These are phyloP conservation scores for Ardeotis arabs DNA, from an alignment of 2,113 vertebrate genomes.

Conservation along the genomic window DNA sequence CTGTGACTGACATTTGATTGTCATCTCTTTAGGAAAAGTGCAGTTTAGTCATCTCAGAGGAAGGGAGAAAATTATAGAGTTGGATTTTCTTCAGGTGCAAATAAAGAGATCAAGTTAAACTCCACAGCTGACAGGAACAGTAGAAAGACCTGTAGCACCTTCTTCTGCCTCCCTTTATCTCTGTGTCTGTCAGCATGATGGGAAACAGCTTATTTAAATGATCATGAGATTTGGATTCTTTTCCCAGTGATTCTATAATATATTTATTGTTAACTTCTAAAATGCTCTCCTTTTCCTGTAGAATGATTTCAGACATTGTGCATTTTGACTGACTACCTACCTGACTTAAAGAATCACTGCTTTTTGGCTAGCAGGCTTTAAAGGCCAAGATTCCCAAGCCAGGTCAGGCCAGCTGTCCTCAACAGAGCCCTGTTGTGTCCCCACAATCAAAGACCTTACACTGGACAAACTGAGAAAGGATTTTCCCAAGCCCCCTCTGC, in stretches of 20 bases:
- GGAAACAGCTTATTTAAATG: not conserved
- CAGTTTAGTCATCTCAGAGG: not conserved
- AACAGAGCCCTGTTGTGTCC: not conserved
- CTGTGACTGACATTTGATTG: not conserved
- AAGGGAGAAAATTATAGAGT: not conserved
- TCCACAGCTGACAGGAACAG: not conserved
- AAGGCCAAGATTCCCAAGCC: not conserved
- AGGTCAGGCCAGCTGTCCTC: not conserved
- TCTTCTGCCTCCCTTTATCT: not conserved
- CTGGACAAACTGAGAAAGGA: not conserved
- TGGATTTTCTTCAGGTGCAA: constrained; percentile 16
- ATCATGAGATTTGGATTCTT: not conserved
- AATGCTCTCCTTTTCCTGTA: not conserved
- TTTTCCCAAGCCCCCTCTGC: not conserved
- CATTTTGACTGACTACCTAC: not conserved
- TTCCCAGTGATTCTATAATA: not conserved
- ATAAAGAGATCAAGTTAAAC: not conserved
- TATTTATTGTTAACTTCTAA: not conserved
- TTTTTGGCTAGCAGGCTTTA: not conserved
- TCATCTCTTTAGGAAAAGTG: not conserved
- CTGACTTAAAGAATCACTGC: not conserved
- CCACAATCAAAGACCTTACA: not conserved
- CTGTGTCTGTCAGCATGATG: not conserved
- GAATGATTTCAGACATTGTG: not conserved
- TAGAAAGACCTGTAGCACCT: not conserved